These are phyloP conservation scores for Gymnothorax javanicus DNA, from an alignment of 2,797 vertebrate species.

Conservation along the genomic window DNA sequence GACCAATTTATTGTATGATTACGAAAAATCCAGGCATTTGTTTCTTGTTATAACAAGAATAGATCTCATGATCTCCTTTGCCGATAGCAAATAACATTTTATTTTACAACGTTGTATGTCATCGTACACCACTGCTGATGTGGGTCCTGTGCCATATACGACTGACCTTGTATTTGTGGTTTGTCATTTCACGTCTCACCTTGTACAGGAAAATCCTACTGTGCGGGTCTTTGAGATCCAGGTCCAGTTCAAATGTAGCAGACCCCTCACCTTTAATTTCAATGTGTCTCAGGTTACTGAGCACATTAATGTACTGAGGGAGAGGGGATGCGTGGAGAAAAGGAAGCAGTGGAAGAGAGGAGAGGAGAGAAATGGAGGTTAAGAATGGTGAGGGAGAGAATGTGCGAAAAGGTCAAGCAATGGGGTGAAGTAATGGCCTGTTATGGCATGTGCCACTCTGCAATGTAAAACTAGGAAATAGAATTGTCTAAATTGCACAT, in stretches of 20 bases:
- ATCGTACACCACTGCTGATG: conserved; percentile 13
- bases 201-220: conserved; percentile 87
- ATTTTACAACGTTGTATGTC: conserved; percentile 9
- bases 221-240: conserved; percentile 79
- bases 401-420: conserved; percentile 11
- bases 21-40: neutral
- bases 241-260: conserved; percentile 81
- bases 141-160: neutral
- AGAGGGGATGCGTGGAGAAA: neutral
- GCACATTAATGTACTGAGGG: conserved; percentile 73
- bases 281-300: conserved; percentile 78
- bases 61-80: neutral
- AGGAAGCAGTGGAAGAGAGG: conserved; percentile 1
- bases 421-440: neutral
- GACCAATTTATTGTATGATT: neutral
- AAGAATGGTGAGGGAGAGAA: neutral
- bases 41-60: neutral
- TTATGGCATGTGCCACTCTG: neutral
- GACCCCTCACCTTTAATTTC: conserved; percentile 69
- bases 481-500: neutral
- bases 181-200: conserved; percentile 64
- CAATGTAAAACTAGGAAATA: neutral
- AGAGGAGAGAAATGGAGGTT: conserved; percentile 4
- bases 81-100: conserved; percentile 55
- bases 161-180: neutral